phyloP scores from a whole-genome alignment of 2,113 vertebrate species.

The Pollachius pollachius region DNA sequence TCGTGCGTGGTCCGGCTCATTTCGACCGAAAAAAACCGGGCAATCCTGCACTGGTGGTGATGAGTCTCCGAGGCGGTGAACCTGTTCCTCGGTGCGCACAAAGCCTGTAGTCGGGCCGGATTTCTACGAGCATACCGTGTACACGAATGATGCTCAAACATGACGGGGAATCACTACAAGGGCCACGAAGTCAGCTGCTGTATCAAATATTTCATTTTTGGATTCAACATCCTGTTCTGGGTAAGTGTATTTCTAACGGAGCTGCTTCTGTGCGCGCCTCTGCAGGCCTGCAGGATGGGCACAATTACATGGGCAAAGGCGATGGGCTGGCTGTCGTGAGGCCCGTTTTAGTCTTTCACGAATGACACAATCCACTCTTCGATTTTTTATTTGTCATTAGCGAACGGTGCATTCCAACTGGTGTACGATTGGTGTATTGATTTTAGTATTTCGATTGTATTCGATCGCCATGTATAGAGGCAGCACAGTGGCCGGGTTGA shows the following conservation, averaged over 20 bases:
- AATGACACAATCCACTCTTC: constrained; percentile 22
- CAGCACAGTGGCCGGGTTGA: background rate
- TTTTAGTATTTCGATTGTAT: background rate
- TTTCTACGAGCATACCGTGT: background rate
- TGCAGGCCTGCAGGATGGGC: too few species aligned
- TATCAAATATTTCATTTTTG: constrained; percentile 98
- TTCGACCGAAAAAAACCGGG: background rate
- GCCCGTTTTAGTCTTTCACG: background rate
- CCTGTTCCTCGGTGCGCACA: constrained; percentile 50
- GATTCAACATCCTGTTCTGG: constrained; percentile 89
- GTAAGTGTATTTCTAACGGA: constrained; percentile 24
- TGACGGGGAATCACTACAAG: constrained; percentile 94
- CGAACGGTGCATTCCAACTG: background rate
- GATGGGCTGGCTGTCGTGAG: background rate
- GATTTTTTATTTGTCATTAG: background rate
- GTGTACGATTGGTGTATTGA: background rate
- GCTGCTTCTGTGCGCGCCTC: too few species aligned
- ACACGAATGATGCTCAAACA: constrained; percentile 69
- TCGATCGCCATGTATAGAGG: too few species aligned
- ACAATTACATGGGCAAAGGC: too few species aligned
- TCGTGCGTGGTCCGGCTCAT: background rate
- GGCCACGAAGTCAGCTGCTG: constrained; percentile 98
- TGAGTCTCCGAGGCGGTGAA: constrained; percentile 38
- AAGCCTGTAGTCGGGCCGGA: constrained; percentile 61
- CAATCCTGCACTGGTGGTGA: background rate